Evolutionary conservation across 1,140 invertebrate species (phyloP), one percentile per base, ranked within the genome.

Genomic region (Propsilocerus akamusi): DNA sequence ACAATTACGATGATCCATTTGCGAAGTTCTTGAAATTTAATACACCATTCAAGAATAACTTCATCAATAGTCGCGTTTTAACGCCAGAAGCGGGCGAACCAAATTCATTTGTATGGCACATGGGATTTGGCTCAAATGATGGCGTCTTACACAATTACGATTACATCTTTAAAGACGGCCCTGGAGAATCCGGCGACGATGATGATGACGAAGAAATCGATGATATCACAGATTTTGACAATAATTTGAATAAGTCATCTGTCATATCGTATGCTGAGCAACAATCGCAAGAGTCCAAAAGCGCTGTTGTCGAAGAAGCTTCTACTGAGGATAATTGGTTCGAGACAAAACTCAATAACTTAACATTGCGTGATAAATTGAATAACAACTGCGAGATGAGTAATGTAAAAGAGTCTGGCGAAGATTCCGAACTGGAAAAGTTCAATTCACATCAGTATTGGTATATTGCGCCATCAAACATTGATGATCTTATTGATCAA

Each of bases 361-460:
- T 41, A 17, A 41, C 34, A 41, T 17, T 41, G n/a, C 14, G 34
- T 20, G 34, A 41, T 41, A 41, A 41, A 5, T 14, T 20, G 10
- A 41, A 41, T 17, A 41, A 41, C 22, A 41, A 41, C 22, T 20
- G 34, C 34, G 14, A 30, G 28, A 11, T 8, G 17, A 20, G n/a
- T n/a, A n/a, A n/a, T n/a, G n/a, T n/a, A n/a, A n/a, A n/a, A n/a
- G 34, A 20, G 10, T 41, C 34, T 6, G 22, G 10, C 11, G 34
- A 41, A 8, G 34, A 41, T 41, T 20, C 34, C 2, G 34, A 23
- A 24, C 41, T 49, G 10, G 23, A 25, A 26, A 22, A 49, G 14
- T 49, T 49, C 14, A 49, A 49, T 41, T 49, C 49, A 8, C 24
- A 41, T 25, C 22, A 49, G 26, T 49, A 41, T 28, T 49, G 49